phyloP scores from a whole-genome alignment of 2,888 invertebrate genomes.

The Ophioninae sp. region DNA sequence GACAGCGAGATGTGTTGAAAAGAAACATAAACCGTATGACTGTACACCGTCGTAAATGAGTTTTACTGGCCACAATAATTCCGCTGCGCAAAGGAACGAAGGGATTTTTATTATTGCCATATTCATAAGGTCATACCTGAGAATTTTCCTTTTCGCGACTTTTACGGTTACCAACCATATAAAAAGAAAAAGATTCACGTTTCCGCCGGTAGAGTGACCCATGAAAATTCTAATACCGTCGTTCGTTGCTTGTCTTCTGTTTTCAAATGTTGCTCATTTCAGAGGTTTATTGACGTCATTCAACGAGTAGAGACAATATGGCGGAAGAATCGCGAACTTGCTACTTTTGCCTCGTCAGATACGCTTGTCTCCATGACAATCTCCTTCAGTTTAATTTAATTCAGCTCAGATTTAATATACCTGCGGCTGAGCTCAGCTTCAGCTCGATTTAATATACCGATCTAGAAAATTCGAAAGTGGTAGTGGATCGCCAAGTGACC shows the following conservation, averaged over 20 bases:
- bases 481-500: too few relatives aligned
- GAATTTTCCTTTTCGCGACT: not conserved
- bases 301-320: too few relatives aligned
- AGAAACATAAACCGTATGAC: not conserved
- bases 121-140: not conserved
- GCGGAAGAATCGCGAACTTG: too few relatives aligned
- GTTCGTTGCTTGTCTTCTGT: not conserved
- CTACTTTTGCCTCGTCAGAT: too few relatives aligned
- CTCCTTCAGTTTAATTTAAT: too few relatives aligned
- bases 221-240: not conserved
- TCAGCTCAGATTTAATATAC: too few relatives aligned
- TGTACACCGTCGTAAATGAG: not conserved
- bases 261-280: not conserved
- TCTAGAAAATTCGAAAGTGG: too few relatives aligned
- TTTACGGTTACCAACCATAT: not conserved
- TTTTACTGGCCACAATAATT: not conserved
- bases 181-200: not conserved
- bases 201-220: not conserved
- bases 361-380: too few relatives aligned
- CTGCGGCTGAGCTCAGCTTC: too few relatives aligned
- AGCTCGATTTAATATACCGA: too few relatives aligned
- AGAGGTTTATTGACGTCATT: not conserved
- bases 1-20: not conserved
- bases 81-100: not conserved
- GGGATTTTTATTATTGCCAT: not conserved